Evolutionary conservation across 2,888 invertebrate genomes (phyloP).

Genomic region (Drosophila dives): DNA sequence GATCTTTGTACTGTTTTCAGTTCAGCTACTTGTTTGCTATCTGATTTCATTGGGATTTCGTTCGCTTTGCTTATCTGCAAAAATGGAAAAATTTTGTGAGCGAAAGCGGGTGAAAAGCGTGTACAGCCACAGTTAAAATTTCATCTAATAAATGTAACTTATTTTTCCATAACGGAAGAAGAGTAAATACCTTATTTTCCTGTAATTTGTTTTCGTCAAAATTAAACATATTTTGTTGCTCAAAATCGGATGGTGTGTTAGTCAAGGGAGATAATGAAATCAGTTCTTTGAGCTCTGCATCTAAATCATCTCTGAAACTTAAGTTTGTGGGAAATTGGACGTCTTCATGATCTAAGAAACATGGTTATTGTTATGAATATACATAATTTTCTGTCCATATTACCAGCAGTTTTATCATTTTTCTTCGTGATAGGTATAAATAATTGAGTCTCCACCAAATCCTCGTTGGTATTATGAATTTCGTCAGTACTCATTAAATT

Average conservation of each 20-base stretch:
- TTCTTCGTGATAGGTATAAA: conserved; percentile 12
- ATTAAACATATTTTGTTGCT: not conserved
- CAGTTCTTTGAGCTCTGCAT: conserved; percentile 33
- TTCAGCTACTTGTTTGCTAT: not conserved
- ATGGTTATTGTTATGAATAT: not conserved
- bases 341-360: conserved; percentile 5
- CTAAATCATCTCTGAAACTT: conserved; percentile 41
- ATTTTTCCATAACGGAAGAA: not conserved
- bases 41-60: not conserved
- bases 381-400: not conserved
- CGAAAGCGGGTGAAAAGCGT: not conserved
- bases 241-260: conserved; percentile 11
- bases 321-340: conserved; percentile 13
- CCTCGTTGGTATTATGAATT: conserved; percentile 16
- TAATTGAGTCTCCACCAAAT: conserved; percentile 41
- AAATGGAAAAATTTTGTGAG: not conserved
- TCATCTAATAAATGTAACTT: not conserved
- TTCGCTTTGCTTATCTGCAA: not conserved
- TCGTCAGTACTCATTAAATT: conserved; percentile 7
- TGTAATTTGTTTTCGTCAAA: not conserved
- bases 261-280: conserved; percentile 26
- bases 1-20: not conserved
- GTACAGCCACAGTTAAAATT: not conserved
- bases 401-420: conserved; percentile 16
- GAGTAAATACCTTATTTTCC: conserved; percentile 10